Base-by-base conservation (phyloP, 2,113 vertebrate genomes). In the Scomber colias region DNA sequence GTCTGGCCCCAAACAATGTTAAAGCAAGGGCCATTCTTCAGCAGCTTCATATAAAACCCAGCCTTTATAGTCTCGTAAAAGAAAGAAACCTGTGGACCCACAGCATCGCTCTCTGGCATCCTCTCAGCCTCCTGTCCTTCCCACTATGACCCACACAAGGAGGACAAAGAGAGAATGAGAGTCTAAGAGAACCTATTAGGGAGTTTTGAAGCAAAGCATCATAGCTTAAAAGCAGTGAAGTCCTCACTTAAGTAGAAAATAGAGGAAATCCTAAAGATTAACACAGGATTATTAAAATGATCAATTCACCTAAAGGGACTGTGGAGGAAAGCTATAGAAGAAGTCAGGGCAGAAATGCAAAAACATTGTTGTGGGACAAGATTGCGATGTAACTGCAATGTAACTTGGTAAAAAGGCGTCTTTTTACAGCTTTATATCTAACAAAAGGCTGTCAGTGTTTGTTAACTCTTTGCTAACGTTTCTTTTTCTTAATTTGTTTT, bases 11-110 rank as follows among this genome's bases (percentile, higher is more conserved):
- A 92, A 94, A 95, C 92, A 94, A 89, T 83, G 93, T 93, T 94
- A 94, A 94, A 94, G 87, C 83, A 92, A 89, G 94, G 89, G 91
- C 92, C 87, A 93, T 95, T 95, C 86, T 86, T 94, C 91, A 94
- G 87, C 85, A 88, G 89, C 89, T 92, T 92, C 91, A 93, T 93
- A 94, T 92, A 95, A 95, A 94, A 90, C 79, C 78, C 81, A 75
- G 83, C 84, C 82, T 95, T 94, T 95, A 94, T 93, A 85, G 92
- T 91, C 86, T 92, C 90, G 69, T 94, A 92, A 95, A 94, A 89
- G 87, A 92, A 92, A 83, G 91, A 93, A 93, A 93, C 91, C 86
- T 92, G 85, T 75, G 87, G 92, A 91, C 89, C 89, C 79, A 84
- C 90, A 90, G 90, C 82, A 83, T 91, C 83, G 81, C 86, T 91